Conservation (phyloP, 2,888 invertebrate genomes). For the Trachelus stipa region DNA sequence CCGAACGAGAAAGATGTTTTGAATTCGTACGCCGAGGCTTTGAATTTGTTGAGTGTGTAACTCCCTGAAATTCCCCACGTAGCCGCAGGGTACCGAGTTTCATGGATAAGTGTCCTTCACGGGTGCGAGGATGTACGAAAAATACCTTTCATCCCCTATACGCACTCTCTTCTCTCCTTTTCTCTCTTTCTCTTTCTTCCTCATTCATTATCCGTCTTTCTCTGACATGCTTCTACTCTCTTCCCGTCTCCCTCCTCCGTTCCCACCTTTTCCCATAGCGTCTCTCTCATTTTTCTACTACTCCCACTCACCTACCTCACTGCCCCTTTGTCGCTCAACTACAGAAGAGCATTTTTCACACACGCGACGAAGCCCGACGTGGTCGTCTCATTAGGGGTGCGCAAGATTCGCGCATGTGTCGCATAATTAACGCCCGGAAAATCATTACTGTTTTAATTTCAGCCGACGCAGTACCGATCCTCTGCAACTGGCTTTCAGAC, state of each 20-base stretch:
- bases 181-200: background rate
- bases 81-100: conserved; percentile 1
- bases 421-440: conserved; percentile 38
- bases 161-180: background rate
- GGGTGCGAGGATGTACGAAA: conserved; percentile 5
- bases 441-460: conserved; percentile 37
- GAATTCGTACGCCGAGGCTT: background rate
- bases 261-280: background rate
- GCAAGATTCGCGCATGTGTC: conserved; percentile 28
- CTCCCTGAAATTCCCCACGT: background rate
- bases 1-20: background rate
- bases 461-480: conserved; percentile 7
- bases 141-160: conserved; percentile 8
- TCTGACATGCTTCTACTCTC: background rate
- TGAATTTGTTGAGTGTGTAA: background rate
- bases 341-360: conserved; percentile 20
- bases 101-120: conserved; percentile 4
- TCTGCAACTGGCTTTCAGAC: background rate
- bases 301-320: background rate
- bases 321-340: conserved; percentile 3
- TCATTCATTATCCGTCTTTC: background rate
- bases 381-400: conserved; percentile 30
- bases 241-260: background rate
- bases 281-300: background rate
- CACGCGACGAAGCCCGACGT: conserved; percentile 10